phyloP scores from a whole-genome alignment of 2,113 vertebrate species.

The Picathartes gymnocephalus region DNA sequence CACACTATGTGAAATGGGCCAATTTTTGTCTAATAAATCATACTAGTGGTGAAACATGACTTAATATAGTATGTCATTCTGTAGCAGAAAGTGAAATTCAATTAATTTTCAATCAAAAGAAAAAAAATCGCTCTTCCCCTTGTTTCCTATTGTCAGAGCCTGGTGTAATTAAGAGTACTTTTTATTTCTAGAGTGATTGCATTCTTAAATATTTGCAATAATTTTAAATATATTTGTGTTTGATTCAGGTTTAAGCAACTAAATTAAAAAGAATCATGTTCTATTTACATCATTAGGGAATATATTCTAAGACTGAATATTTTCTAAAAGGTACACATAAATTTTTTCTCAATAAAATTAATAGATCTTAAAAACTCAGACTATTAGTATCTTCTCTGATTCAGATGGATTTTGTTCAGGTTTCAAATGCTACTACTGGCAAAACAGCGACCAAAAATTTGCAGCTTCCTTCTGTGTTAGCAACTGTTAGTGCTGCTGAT shows the following conservation, averaged over 20 bases:
- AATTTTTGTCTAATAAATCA: not conserved
- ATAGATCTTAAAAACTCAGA: not conserved
- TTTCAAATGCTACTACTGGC: not conserved
- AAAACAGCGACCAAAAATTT: not conserved
- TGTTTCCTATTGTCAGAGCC: not conserved
- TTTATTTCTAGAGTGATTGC: not conserved
- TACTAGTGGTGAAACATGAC: not conserved
- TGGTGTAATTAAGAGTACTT: not conserved
- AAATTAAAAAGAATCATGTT: not conserved
- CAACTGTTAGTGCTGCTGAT: not conserved
- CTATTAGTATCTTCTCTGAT: not conserved
- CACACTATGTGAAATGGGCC: not conserved
- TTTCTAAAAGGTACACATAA: not conserved
- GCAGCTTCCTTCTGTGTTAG: slow-evolving; percentile 8
- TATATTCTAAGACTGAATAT: not conserved
- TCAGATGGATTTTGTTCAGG: not conserved
- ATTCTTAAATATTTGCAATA: not conserved
- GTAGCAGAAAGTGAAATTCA: not conserved
- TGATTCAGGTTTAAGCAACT: not conserved
- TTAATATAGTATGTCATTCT: not conserved
- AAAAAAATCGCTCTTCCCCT: not conserved
- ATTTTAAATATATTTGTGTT: not conserved
- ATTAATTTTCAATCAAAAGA: not conserved
- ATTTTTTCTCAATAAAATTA: not conserved
- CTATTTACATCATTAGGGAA: not conserved